phyloP scores from a whole-genome alignment of 2,888 invertebrate species.

The Drosophila vallismaia region DNA sequence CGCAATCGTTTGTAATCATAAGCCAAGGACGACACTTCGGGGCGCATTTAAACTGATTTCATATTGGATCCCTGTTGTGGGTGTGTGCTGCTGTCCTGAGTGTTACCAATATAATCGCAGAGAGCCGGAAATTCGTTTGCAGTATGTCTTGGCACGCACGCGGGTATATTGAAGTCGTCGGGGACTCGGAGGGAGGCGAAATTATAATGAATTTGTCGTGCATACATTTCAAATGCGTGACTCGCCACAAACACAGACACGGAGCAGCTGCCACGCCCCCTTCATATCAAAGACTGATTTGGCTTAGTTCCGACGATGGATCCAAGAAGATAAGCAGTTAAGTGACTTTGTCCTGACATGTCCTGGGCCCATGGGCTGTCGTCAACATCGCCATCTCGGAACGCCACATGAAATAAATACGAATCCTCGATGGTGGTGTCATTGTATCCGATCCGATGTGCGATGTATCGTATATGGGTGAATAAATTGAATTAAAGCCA shows the following conservation, averaged over 20 bases:
- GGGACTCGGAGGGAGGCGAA: slow-evolving; percentile 36
- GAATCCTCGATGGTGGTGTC: slow-evolving; percentile 32
- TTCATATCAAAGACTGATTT: slow-evolving; percentile 50
- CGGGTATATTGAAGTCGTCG: slow-evolving; percentile 58
- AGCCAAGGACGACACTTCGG: slow-evolving; percentile 74
- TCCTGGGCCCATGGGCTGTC: slow-evolving; percentile 41
- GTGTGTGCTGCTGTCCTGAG: slow-evolving; percentile 3
- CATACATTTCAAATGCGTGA: slow-evolving; percentile 56
- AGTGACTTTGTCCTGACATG: slow-evolving; percentile 61
- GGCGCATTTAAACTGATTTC: slow-evolving; percentile 77
- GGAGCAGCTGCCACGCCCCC: slow-evolving; percentile 24
- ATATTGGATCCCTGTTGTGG: slow-evolving; percentile 38
- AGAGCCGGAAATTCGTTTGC: slow-evolving; percentile 56
- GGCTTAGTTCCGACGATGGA: slow-evolving; percentile 59
- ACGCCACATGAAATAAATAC: slow-evolving; percentile 50
- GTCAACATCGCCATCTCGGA: slow-evolving; percentile 39
- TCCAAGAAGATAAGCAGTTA: slow-evolving; percentile 67
- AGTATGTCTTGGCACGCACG: slow-evolving; percentile 73
- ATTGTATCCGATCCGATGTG: slow-evolving; percentile 10
- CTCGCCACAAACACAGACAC: slow-evolving; percentile 30
- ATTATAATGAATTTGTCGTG: slow-evolving; percentile 78
- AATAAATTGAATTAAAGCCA: slow-evolving; percentile 79
- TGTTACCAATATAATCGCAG: slow-evolving; percentile 43
- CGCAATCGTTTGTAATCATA: slow-evolving; percentile 65
- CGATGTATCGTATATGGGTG: slow-evolving; percentile 45